Percentiles rank a stretch among this genome's conserved stretches.
Conservation (phyloP, 2,797 vertebrate genomes). For the Danio tinwini region DNA sequence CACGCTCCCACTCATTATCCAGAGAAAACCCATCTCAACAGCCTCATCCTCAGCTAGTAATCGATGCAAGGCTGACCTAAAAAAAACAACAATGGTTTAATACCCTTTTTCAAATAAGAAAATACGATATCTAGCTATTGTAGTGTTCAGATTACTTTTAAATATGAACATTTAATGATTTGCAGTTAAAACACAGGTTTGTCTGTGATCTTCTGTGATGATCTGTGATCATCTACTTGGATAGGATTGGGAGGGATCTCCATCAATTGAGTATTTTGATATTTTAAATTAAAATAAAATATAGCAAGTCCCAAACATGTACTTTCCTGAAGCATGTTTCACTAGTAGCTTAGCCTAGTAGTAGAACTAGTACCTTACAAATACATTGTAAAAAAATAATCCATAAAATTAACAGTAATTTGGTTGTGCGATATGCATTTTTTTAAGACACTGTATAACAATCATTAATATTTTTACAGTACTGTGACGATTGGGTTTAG, state of each 20-base stretch:
- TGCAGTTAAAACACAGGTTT: background rate
- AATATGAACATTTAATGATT: background rate
- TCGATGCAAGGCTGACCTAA: background rate
- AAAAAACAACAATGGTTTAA: background rate
- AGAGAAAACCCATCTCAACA: slow-evolving; percentile 7
- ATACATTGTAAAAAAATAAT: background rate
- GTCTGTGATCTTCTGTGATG: too few relatives aligned
- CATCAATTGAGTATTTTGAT: background rate
- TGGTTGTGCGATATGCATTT: too few relatives aligned
- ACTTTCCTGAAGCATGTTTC: too few relatives aligned
- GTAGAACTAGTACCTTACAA: background rate
- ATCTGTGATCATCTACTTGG: background rate
- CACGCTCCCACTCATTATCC: slow-evolving; percentile 35
- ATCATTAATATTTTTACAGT: too few relatives aligned
- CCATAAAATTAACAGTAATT: too few relatives aligned
- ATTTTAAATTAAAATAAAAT: background rate
- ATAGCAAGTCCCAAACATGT: background rate
- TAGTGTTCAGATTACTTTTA: background rate
- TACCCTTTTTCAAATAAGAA: background rate
- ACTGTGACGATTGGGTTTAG: too few relatives aligned
- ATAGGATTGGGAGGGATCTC: background rate
- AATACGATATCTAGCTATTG: background rate
- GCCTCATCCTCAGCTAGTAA: slow-evolving; percentile 15
- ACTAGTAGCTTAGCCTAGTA: background rate
- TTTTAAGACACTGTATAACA: too few relatives aligned